Base-by-base conservation (phyloP, 2,888 invertebrate genomes). In the Eulithis testata region DNA sequence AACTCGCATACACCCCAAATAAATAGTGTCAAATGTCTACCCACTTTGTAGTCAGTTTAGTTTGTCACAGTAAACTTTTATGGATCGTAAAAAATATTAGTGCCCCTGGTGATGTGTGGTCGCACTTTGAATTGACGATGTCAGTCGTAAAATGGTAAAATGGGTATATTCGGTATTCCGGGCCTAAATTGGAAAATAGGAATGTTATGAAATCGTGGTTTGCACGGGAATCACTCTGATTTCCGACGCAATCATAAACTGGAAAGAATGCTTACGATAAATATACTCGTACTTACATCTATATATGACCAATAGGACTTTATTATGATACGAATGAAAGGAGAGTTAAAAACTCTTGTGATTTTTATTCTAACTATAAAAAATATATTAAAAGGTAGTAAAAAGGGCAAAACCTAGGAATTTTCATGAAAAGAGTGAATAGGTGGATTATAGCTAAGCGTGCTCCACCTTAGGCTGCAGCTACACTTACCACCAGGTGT, bases 31-130 rank as follows among this genome's bases (percentile, higher is more conserved):
- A 60, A 45, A 63, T 58, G 58, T 66, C 60, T 56, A 49, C 51
- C 61, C 67, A 66, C 71, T 74, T 74, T 69, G 74, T 71, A 70
- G 73, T 70, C 71, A 50, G 61, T 63, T 63, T 65, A 60, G 68
- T 68, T 65, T 57, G 63, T 43, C 63, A 65, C 68, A 65, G 63
- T 72, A 60, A 71, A 70, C 51, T 54, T 74, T 74, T 74, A 74
- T 69, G 43, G 65, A 59, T 65, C 72, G 63, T 74, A 71, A 73
- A 74, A 60, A 47, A 63, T 66, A 63, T 61, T 21, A 65, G 54
- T 21, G 62, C 55, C 47, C 11, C 36, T 37, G 49, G 65, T 43
- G 66, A 63, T 60, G 66, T 66, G 66, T 66, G 66, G 66, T 60
- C 58, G 57, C 61, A 40, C 62, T 50, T 50, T 44, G 43, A 51